These are phyloP conservation scores for Myotis myotis DNA, from an alignment of 2,797 vertebrate genomes.

Conservation along the genomic window DNA sequence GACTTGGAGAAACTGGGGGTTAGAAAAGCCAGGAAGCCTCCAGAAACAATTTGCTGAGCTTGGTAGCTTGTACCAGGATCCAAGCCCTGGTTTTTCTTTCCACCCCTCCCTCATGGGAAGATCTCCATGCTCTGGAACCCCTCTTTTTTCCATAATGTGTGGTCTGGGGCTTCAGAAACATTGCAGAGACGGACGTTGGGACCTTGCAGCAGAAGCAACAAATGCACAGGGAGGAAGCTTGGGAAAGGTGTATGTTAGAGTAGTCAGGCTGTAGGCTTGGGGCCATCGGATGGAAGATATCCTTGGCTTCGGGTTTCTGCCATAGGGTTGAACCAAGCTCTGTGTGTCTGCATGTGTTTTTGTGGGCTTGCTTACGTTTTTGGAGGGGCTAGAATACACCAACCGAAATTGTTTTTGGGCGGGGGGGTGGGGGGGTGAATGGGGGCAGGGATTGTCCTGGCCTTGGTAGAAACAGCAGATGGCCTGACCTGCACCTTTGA, in stretches of 20 bases:
- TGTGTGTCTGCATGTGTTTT: background rate
- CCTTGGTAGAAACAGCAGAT: conserved; percentile 28
- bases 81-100: background rate
- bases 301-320: conserved; percentile 16
- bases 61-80: background rate
- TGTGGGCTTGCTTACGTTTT: conserved; percentile 47
- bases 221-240: background rate
- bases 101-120: background rate
- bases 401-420: background rate
- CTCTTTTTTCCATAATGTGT: background rate
- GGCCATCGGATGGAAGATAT: background rate
- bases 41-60: background rate
- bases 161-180: background rate
- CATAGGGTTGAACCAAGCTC: background rate
- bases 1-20: conserved; percentile 9
- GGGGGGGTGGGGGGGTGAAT: too few relatives aligned
- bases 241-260: background rate
- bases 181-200: background rate
- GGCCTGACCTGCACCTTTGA: conserved; percentile 33
- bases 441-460: background rate
- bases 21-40: conserved; percentile 38
- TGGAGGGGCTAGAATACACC: conserved; percentile 51
- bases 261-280: background rate
- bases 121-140: background rate
- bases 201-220: background rate